These are phyloP conservation scores for Pollachius pollachius DNA, from an alignment of 2,113 vertebrate species.

Conservation along the genomic window DNA sequence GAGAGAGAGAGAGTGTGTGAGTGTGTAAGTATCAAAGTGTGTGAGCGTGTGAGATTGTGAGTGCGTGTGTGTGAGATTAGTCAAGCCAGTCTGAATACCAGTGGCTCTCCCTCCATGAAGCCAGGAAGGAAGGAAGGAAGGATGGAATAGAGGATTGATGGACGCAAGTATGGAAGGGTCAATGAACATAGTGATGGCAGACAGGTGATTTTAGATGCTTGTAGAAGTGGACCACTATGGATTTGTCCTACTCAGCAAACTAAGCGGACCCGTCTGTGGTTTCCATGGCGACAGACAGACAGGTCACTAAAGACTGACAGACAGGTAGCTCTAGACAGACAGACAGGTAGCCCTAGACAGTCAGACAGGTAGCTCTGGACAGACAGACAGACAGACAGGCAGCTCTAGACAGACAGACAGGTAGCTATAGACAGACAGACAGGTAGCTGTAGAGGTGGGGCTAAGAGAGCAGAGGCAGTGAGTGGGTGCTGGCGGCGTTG, in stretches of 20 bases:
- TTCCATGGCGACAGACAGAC: no score
- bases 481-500: slow-evolving; percentile 66
- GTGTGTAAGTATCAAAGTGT: no score
- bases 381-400: no score
- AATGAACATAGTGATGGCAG: not conserved
- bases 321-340: no score
- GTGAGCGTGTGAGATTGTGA: slow-evolving; percentile 3
- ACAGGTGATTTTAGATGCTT: slow-evolving; percentile 31
- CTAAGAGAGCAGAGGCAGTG: slow-evolving; percentile 66
- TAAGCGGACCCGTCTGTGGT: slow-evolving; percentile 11
- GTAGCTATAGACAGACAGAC: no score
- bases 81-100: not conserved
- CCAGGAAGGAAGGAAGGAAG: not conserved
- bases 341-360: no score
- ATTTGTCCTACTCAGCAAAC: slow-evolving; percentile 31
- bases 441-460: not conserved
- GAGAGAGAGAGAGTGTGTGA: no score
- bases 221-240: slow-evolving; percentile 51
- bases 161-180: not conserved
- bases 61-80: slow-evolving; percentile 11
- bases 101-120: no score
- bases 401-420: no score
- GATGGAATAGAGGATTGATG: slow-evolving; percentile 15
- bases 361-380: no score
- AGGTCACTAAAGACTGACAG: no score